A percentile compares a stretch with the other conserved stretches of the same genome.
Conservation (phyloP, 2,888 invertebrate species). For the Eupithecia subfuscata region DNA sequence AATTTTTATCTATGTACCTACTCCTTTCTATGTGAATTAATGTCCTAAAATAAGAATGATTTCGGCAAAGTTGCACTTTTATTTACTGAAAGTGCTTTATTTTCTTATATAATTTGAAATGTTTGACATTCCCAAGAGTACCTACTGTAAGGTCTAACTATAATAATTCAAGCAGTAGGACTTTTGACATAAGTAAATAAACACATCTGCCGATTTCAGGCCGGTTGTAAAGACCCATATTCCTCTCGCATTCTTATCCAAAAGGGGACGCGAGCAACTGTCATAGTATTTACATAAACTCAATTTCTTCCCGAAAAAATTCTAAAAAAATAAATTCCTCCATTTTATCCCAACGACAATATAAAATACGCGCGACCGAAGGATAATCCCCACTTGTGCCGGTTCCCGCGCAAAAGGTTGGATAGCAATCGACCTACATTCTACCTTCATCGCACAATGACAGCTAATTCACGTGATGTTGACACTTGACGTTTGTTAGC, state of each 20-base stretch:
- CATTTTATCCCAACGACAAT: slow-evolving; percentile 6
- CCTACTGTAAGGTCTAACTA: not conserved
- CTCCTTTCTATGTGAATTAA: too few relatives aligned
- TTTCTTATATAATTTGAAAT: not conserved
- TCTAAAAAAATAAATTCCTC: too few relatives aligned
- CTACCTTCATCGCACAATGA: slow-evolving; percentile 30
- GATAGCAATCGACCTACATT: slow-evolving; percentile 40
- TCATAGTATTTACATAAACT: not conserved
- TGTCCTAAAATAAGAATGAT: not conserved
- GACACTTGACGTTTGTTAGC: slow-evolving; percentile 31
- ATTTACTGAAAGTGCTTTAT: not conserved
- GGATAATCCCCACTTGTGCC: slow-evolving; percentile 56
- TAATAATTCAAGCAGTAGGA: not conserved
- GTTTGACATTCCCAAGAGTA: not conserved
- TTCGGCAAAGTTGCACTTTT: not conserved
- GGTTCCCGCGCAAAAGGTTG: slow-evolving; percentile 41
- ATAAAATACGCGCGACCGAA: slow-evolving; percentile 4
- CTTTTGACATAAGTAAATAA: not conserved
- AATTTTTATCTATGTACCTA: too few relatives aligned
- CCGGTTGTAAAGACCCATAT: not conserved
- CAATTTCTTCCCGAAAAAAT: not conserved
- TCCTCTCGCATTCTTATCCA: not conserved
- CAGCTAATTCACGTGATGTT: slow-evolving; percentile 35
- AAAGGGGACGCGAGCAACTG: not conserved
- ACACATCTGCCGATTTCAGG: not conserved